These are phyloP conservation scores for Chaetogeoica ovagalla DNA, from an alignment of 2,888 invertebrate genomes.

Conservation along the genomic window DNA sequence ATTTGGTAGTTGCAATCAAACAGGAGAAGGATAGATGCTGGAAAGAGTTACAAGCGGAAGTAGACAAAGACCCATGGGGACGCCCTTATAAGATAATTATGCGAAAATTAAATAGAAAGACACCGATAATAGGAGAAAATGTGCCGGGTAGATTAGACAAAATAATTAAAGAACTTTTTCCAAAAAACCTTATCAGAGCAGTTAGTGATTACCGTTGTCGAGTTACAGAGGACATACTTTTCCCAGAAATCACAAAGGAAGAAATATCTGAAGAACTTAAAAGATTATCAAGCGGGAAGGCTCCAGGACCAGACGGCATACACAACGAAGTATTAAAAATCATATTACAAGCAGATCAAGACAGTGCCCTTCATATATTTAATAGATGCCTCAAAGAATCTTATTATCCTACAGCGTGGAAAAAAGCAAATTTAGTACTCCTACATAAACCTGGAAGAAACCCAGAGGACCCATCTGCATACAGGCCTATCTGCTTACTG, in stretches of 20 bases:
- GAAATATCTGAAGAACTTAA: neutral
- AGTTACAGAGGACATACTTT: too few relatives aligned
- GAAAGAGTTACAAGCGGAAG: neutral
- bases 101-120: neutral
- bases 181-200: too few relatives aligned
- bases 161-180: neutral
- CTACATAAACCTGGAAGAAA: neutral
- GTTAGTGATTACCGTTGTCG: too few relatives aligned
- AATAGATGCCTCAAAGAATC: neutral
- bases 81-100: neutral
- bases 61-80: neutral
- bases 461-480: neutral
- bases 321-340: neutral
- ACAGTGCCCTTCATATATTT: neutral
- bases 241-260: too few relatives aligned
- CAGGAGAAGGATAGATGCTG: neutral
- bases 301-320: neutral
- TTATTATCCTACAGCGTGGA: neutral
- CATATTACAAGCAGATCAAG: neutral
- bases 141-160: neutral
- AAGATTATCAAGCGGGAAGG: neutral
- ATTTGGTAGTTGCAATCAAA: neutral
- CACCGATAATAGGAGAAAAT: neutral
- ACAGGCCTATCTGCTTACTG: neutral
- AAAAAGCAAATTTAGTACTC: neutral